Evolutionary conservation across 1,140 invertebrate species (phyloP), one percentile per base, ranked within the genome.

Genomic region (Apocrypta bakeri): DNA sequence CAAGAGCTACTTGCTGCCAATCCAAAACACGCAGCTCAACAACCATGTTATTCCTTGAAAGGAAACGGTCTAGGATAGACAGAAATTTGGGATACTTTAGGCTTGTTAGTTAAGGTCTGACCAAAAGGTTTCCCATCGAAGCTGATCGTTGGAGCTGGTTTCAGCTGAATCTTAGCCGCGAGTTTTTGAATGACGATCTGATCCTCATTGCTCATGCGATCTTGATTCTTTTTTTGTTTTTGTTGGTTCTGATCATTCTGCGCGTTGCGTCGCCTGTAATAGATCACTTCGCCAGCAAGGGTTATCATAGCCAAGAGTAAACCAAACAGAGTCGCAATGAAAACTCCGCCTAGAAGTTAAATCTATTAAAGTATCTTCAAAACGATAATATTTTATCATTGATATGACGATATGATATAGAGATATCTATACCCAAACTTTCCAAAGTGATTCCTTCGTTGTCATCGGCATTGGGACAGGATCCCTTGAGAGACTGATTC

Each of bases 401-500:
- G 21, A 27, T 56, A 24, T 4, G 25, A 74, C n/a, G n/a, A n/a
- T n/a, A n/a, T n/a, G n/a, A n/a, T n/a, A n/a, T n/a, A n/a, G n/a
- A n/a, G n/a, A n/a, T n/a, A n/a, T n/a, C n/a, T n/a, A n/a, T 90
- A 96, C 96, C 97, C 85, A 98, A 94, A 92, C 96, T 97, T 85
- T 97, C 96, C 3, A 98, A 89, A 0, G 96, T 97, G 31, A 98
- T 98, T 48, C 97, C 97, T 89, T 98, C 97, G 75, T 95, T 96
- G 84, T 97, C 96, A 77, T 97, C 96, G 2, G 94, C 93, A 84
- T 95, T 94, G 0, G 95, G 93, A 88, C 96, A 97, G 11, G 93
- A 90, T 0, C 94, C 94, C 83, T 94, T 93, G 0, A 93, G 89
- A 0, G 96, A 94, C 79, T 94, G 92, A 87, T 97, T 97, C 97